Base-by-base conservation (phyloP, 92 coral and sea anemone species). In the Ricordea florida region DNA sequence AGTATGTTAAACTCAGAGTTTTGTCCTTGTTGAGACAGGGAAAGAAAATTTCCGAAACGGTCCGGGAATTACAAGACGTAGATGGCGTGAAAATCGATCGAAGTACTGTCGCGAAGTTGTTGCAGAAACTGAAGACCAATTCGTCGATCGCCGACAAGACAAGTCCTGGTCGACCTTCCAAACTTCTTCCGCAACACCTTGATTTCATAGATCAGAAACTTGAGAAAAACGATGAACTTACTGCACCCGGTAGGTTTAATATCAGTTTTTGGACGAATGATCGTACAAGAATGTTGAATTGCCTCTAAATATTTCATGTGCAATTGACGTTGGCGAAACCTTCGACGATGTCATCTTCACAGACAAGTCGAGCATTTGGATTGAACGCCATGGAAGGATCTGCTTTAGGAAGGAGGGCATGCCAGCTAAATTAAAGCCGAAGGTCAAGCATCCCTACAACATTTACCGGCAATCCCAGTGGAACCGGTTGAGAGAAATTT, bases 391-490 rank as follows among this genome's bases (percentile, higher is more conserved):
- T 43, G 70, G 80, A 31, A 56, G 41, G 10, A 81, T 81, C 30
- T 70, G 58, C 42, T 81, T 81, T 8, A 48, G 26, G 1, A 63
- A 76, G 20, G 58, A 48, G 53, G 73, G 81, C 8, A 47, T 26
- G 51, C 76, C 87, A 0, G 50, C 72, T 1, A 42, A 67, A 33
- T 56, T 56, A 8, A 62, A 81, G 24, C 71, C 61, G 13, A 32
- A 48, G 37, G 53, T 32, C 29, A 79, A 69, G 16, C 80, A 82
- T 59, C 81, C 76, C 8, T 82, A 30, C 53, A 72, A 81, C n/a
- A n/a, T n/a, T n/a, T n/a, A n/a, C n/a, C n/a, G n/a, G n/a, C n/a
- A n/a, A n/a, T n/a, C n/a, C n/a, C n/a, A n/a, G n/a, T n/a, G n/a
- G n/a, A n/a, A n/a, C n/a, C n/a, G n/a, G n/a, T n/a, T n/a, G n/a